Conservation (phyloP, 64 coral and sea anemone genomes). For the Exaiptasia diaphana region DNA sequence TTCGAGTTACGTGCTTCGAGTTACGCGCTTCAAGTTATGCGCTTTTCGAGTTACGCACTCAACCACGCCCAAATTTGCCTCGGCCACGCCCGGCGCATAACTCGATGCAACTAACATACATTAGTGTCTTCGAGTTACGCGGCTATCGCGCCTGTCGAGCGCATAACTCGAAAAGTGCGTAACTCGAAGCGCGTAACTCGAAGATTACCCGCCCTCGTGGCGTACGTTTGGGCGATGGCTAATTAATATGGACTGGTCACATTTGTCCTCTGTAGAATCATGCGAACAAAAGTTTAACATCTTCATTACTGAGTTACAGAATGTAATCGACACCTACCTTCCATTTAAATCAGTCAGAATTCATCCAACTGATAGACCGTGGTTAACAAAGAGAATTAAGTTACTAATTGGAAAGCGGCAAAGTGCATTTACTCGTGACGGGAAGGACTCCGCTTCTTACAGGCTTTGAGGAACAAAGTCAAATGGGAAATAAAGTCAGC, state of each 20-base stretch:
- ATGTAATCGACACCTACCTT: constrained; percentile 23
- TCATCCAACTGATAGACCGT: constrained; percentile 32
- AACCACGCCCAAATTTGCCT: too few species aligned
- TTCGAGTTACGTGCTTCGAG: too few species aligned
- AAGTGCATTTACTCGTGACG: not conserved
- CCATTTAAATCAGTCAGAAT: constrained; percentile 5
- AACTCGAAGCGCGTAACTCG: too few species aligned
- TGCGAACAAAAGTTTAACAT: constrained; percentile 4
- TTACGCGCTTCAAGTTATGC: too few species aligned
- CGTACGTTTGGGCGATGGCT: not conserved
- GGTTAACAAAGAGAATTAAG: constrained; percentile 40
- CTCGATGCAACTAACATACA: too few species aligned
- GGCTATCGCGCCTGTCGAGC: not conserved
- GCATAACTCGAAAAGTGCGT: too few species aligned
- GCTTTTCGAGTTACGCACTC: too few species aligned
- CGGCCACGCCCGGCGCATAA: too few species aligned
- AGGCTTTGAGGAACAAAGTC: constrained; percentile 52
- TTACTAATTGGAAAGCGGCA: constrained; percentile 21
- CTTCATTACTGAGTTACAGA: not conserved
- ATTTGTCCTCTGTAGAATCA: not conserved
- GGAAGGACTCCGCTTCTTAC: constrained; percentile 22
- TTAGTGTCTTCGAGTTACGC: too few species aligned
- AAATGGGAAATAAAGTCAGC: constrained; percentile 30
- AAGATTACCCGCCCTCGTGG: too few species aligned
- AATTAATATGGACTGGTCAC: not conserved